Base-by-base conservation (phyloP, 2,888 invertebrate genomes). In the Tachina grossa region DNA sequence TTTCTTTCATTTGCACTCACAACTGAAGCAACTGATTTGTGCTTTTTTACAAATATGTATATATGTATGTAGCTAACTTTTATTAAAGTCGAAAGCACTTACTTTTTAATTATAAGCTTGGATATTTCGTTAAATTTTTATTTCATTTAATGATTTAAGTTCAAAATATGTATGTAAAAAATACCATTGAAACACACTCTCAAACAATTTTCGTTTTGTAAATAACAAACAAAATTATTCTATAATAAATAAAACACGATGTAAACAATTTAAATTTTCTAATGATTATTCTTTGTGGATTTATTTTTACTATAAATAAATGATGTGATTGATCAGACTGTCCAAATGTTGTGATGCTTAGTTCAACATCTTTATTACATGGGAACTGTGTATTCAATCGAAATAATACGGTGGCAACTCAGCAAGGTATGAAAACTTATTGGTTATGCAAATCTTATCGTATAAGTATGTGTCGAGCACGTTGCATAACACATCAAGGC, bases 371-470 rank as follows among this genome's bases (percentile, higher is more conserved):
- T 31, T 88, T 93, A 87, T 89, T 93, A 83, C 93, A 93, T 88
- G 92, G 92, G 78, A 92, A 91, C 86, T 93, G 93, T 85, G 92
- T 93, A 59, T 93, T 93, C 88, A 93, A 93, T 88, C 91, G 93
- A 57, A 93, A 93, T 88, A 93, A 93, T 89, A 93, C 93, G 41
- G 93, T 93, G 72, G 93, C 93, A 84, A 93, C 93, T 43, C 93
- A 93, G 86, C 93, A 93, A 89, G 93, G 93, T 85, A 93, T 93
- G 93, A 93, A 93, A 90, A 93, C 93, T 16, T 93, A 93, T 86
- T 93, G 93, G 93, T 89, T 93, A 66, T 93, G 93, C 87, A 93
- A 93, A 86, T 93, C 93, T 2, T 93, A 93, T 88, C 90, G 93
- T 43, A 92, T 93, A 83, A 92, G 92, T 85, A 93, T 93, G 92